Conservation (phyloP, 2,888 invertebrate species). For the Malthinus flaveolus region DNA sequence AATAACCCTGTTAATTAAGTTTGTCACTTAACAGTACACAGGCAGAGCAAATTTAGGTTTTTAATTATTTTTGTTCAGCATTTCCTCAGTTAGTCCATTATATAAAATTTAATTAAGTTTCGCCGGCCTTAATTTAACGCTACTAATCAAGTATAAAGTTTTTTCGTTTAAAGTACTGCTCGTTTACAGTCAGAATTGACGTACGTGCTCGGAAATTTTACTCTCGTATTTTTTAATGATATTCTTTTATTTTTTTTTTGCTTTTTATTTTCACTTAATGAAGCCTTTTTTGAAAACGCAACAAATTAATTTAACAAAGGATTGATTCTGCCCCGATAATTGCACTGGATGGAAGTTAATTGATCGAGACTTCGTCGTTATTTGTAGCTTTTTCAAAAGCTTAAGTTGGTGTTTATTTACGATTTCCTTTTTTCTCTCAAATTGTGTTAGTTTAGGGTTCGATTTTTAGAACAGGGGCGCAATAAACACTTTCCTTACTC, state of each 20-base stretch:
- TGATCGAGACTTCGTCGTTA: too few species aligned
- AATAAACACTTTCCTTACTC: too few species aligned
- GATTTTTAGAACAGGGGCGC: too few species aligned
- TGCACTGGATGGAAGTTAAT: too few species aligned
- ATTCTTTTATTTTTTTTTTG: constrained; percentile 37
- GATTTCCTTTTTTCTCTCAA: too few species aligned
- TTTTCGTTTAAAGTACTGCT: constrained; percentile 51
- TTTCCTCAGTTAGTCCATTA: constrained; percentile 59
- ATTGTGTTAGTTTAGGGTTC: too few species aligned
- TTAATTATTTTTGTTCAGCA: constrained; percentile 59
- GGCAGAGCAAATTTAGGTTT: constrained; percentile 56
- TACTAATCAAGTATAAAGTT: constrained; percentile 59
- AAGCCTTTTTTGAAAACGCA: constrained; percentile 20
- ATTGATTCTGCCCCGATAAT: too few species aligned
- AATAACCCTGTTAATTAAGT: constrained; percentile 57
- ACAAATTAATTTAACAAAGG: not conserved
- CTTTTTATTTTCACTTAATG: constrained; percentile 28
- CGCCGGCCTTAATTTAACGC: constrained; percentile 58
- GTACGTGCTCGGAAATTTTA: constrained; percentile 53
- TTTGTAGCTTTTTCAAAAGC: too few species aligned
- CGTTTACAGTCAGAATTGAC: constrained; percentile 53
- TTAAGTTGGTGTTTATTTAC: too few species aligned
- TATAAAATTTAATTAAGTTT: constrained; percentile 59
- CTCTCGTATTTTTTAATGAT: constrained; percentile 51
- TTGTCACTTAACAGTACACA: constrained; percentile 56